These are phyloP conservation scores for Tetropium fuscum DNA, from an alignment of 2,888 invertebrate genomes.

Conservation along the genomic window DNA sequence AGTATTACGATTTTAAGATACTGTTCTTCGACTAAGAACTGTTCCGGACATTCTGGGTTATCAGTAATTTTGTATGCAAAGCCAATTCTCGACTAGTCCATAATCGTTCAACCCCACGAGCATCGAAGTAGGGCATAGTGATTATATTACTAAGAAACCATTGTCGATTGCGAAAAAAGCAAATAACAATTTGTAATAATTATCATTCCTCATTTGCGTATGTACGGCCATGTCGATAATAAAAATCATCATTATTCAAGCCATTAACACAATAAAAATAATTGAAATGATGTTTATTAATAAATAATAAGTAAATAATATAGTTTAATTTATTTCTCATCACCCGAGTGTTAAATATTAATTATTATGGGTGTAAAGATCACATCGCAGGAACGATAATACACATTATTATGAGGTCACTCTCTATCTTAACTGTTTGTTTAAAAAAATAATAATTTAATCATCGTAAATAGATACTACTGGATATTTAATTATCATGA, in stretches of 20 bases:
- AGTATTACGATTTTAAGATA: no score
- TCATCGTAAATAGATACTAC: neutral
- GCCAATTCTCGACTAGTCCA: neutral
- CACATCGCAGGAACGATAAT: conserved; percentile 38
- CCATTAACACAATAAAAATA: conserved; percentile 17
- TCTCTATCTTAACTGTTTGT: conserved; percentile 20
- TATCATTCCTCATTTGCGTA: neutral
- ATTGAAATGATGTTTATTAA: conserved; percentile 26
- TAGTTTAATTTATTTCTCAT: conserved; percentile 24
- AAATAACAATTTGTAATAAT: conserved; percentile 8
- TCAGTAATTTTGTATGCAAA: no score
- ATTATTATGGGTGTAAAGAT: conserved; percentile 57
- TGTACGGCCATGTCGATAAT: conserved; percentile 1
- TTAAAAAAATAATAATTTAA: conserved; percentile 18
- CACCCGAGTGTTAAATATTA: conserved; percentile 54
- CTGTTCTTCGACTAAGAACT: no score
- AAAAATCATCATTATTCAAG: neutral
- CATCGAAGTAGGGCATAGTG: neutral
- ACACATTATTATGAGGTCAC: conserved; percentile 36
- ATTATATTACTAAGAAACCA: neutral
- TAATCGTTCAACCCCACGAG: neutral
- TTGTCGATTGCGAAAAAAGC: neutral
- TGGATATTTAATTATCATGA: conserved; percentile 19
- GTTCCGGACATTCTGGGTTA: no score
- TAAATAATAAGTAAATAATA: conserved; percentile 25